Evolutionary conservation across 2,888 invertebrate genomes (phyloP).

Genomic region (Aporophyla lueneburgensis): DNA sequence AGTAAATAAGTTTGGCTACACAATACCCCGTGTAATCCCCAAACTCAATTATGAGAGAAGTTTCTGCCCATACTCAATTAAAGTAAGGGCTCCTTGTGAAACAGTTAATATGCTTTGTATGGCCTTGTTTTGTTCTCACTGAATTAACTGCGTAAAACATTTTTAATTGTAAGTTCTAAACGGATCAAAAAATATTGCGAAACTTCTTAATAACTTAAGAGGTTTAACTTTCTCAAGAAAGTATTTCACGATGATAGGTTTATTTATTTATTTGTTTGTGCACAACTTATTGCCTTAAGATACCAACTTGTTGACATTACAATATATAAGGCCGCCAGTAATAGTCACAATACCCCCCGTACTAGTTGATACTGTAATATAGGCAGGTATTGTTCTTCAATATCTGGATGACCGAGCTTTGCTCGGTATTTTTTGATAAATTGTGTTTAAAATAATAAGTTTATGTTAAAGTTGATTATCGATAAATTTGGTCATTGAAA

Average conservation of each 20-base stretch:
- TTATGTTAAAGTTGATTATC: too few relatives aligned
- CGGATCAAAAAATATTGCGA: neutral
- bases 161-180: neutral
- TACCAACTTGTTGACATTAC: too few relatives aligned
- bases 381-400: too few relatives aligned
- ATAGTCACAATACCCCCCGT: too few relatives aligned
- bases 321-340: too few relatives aligned
- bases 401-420: too few relatives aligned
- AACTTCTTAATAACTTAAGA: neutral
- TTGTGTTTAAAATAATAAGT: too few relatives aligned
- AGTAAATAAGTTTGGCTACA: conserved; percentile 37
- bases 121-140: conserved; percentile 7
- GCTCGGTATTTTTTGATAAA: too few relatives aligned
- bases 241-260: neutral
- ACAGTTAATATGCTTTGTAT: conserved; percentile 10
- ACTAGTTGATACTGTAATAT: too few relatives aligned
- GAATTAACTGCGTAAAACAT: neutral
- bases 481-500: too few relatives aligned
- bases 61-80: conserved; percentile 41
- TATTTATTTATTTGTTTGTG: neutral
- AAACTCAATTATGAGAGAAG: conserved; percentile 47
- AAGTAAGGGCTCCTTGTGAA: conserved; percentile 7
- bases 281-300: too few relatives aligned
- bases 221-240: neutral
- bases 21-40: conserved; percentile 39